Base-by-base conservation (phyloP, 1,140 invertebrate genomes). In the Plodia interpunctella region DNA sequence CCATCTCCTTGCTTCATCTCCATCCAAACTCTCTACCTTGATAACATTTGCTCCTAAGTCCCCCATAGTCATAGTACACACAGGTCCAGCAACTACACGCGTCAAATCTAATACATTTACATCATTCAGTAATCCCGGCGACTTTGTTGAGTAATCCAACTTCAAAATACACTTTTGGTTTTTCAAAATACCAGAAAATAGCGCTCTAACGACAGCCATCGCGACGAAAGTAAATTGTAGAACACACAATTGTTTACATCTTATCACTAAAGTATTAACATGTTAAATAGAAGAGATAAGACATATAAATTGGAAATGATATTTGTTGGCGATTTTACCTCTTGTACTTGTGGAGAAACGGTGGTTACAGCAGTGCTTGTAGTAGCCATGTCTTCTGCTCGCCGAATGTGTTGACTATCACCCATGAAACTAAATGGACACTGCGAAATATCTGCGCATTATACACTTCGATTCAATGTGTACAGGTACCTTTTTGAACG, bases 21-120 rank as follows among this genome's bases (percentile, higher is more conserved):
- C 97, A n/a, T 78, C 86, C 5, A 92, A 92, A 70, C 92, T 92
- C 75, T 98, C 96, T 30, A 97, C 92, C 91, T 99, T 99, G 28
- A 98, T 95, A 2, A 99, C 92, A 81, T 98, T 97, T 2, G 98
- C 98, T 5, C 98, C 98, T 32, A 98, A 89, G 88, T 99, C 98
- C 2, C 95, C 96, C 5, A 99, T 88, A 18, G 98, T 93, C 97
- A 98, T 98, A 0, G 97, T 96, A 77, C 97, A 98, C 85, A 94
- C 96, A 0, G 96, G 96, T 1, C 96, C 96, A 15, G 91, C 95
- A 72, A 93, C 92, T 35, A 99, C 95, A 70, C 97, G 87, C 1
- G 95, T 96, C 52, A 98, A 80, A 90, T 98, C 97, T 61, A 98
- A 80, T 15, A 98, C 91, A 70, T 93, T 91, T 49, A 97, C 90